A percentile compares a stretch with the other conserved stretches of the same genome.
These are phyloP conservation scores for Lasioglossum vierecki DNA, from an alignment of 2,888 invertebrate species.

Conservation along the genomic window DNA sequence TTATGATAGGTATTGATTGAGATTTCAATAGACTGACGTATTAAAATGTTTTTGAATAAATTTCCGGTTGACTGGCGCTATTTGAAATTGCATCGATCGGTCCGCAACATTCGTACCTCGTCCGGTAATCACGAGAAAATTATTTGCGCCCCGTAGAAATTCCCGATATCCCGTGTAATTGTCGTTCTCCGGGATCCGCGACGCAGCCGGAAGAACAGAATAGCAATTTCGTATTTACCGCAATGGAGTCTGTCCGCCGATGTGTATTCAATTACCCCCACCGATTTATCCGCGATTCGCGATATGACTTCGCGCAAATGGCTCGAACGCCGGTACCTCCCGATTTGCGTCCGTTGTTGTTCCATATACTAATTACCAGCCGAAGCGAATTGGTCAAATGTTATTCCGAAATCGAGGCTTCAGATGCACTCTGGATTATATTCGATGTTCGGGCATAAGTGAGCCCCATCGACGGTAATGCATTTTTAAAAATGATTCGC, in stretches of 20 bases:
- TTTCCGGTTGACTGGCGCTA: not conserved
- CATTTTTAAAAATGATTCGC: not conserved
- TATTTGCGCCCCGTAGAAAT: conserved; percentile 38
- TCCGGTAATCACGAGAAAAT: conserved; percentile 34
- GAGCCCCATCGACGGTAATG: not conserved
- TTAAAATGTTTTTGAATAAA: not conserved
- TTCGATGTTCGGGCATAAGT: not conserved
- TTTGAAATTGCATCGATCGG: not conserved
- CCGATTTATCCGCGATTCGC: conserved; percentile 22
- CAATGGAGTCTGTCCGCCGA: conserved; percentile 7
- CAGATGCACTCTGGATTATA: not conserved
- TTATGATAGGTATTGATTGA: not conserved
- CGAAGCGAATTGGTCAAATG: not conserved
- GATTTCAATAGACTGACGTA: not conserved
- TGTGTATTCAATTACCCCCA: conserved; percentile 9
- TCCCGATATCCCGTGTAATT: conserved; percentile 43
- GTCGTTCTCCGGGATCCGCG: conserved; percentile 13
- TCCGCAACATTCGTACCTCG: not conserved
- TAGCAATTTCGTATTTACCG: conserved; percentile 45
- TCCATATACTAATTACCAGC: not conserved
- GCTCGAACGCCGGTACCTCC: not conserved
- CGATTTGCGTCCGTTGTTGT: not conserved
- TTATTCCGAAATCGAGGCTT: not conserved
- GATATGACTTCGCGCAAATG: conserved; percentile 18
- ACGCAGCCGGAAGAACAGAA: conserved; percentile 23